Percentiles rank a stretch among this genome's conserved stretches.
These are phyloP conservation scores for Chirona hameri DNA, from an alignment of 2,888 invertebrate genomes.

Conservation along the genomic window DNA sequence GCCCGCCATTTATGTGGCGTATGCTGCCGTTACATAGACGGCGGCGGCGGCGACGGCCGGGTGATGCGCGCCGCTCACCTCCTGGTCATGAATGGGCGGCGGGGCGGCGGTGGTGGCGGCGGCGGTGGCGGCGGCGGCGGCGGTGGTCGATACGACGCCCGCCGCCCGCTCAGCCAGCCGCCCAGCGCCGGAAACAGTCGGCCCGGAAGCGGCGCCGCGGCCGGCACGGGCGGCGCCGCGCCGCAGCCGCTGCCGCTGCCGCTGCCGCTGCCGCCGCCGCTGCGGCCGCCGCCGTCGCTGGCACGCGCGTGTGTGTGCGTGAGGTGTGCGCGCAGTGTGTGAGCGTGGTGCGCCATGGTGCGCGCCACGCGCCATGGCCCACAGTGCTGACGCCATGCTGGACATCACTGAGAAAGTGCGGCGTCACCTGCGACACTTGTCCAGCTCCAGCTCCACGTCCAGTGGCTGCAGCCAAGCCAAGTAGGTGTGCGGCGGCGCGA, in stretches of 20 bases:
- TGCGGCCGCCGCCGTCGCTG: background rate
- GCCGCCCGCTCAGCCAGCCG: background rate
- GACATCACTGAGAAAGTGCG: conserved; percentile 4
- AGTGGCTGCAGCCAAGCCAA: background rate
- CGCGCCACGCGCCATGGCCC: background rate
- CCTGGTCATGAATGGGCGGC: background rate
- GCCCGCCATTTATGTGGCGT: too few species aligned
- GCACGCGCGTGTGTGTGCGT: background rate
- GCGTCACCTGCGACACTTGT: background rate
- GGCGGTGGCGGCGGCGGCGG: background rate
- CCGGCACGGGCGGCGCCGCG: background rate
- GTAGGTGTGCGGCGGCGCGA: background rate
- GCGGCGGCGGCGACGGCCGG: background rate
- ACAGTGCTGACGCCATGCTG: conserved; percentile 4
- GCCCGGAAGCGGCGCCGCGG: conserved; percentile 4
- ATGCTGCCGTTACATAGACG: too few species aligned
- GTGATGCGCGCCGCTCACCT: background rate
- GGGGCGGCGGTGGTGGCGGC: background rate
- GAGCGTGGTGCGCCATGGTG: background rate
- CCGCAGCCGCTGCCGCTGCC: background rate
- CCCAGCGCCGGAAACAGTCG: background rate
- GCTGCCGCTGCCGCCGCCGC: background rate
- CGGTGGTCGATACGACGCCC: background rate
- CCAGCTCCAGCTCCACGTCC: conserved; percentile 24
- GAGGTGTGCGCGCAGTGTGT: background rate